Evolutionary conservation across 2,888 invertebrate genomes (phyloP).

Genomic region (Sphaeridia pumilis): DNA sequence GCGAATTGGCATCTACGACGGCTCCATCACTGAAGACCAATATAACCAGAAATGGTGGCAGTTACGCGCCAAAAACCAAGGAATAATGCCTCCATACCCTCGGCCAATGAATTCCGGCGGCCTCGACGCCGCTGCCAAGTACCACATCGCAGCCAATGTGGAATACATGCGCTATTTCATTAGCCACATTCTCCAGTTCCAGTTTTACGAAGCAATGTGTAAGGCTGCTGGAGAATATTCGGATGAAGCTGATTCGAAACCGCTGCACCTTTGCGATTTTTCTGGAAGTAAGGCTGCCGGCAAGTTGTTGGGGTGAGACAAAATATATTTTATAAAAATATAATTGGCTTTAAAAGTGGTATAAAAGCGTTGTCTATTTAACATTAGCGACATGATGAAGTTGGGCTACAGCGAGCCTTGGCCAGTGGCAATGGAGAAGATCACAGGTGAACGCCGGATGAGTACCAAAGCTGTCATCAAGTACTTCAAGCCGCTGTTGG

Average conservation of each 20-base stretch:
- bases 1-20: constrained; percentile 38
- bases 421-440: constrained; percentile 17
- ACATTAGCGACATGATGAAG: constrained; percentile 11
- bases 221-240: constrained; percentile 39
- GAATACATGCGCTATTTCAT: constrained; percentile 33
- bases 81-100: constrained; percentile 30
- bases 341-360: background rate
- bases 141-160: constrained; percentile 39
- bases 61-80: constrained; percentile 30
- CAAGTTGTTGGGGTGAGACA: constrained; percentile 38
- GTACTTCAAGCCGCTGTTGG: constrained; percentile 21
- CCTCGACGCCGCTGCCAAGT: constrained; percentile 41
- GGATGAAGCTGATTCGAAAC: constrained; percentile 26
- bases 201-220: constrained; percentile 44
- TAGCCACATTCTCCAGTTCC: constrained; percentile 43
- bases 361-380: background rate
- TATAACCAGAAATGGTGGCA: constrained; percentile 38
- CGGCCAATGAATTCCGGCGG: constrained; percentile 30
- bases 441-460: constrained; percentile 12
- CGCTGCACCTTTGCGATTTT: constrained; percentile 44
- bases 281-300: constrained; percentile 41
- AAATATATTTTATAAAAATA: background rate
- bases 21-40: constrained; percentile 28
- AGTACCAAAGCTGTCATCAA: constrained; percentile 14
- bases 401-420: constrained; percentile 15